Conservation (phyloP, 2,113 vertebrate genomes). For the Antigone vipio region DNA sequence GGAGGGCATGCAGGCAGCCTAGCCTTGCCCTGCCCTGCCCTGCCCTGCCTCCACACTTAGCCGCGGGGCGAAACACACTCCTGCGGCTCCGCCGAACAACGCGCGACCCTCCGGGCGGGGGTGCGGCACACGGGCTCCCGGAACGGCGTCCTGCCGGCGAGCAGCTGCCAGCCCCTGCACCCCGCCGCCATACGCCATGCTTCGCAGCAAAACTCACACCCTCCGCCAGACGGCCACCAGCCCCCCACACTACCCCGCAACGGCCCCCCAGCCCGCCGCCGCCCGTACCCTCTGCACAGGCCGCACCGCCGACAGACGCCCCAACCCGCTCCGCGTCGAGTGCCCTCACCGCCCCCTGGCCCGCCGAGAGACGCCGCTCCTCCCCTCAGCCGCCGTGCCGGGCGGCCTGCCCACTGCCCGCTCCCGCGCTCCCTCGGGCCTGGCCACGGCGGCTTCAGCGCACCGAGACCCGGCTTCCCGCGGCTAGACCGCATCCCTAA, state of each 20-base stretch:
- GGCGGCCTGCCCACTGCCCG: fast-evolving
- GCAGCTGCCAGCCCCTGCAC: neutral
- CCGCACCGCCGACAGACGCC: fast-evolving
- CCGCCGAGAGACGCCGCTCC: neutral
- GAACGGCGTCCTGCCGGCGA: neutral
- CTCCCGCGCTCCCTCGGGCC: no score
- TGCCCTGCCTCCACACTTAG: neutral
- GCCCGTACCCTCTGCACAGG: neutral
- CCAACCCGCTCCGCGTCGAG: fast-evolving
- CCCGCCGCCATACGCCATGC: neutral
- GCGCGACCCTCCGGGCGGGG: neutral
- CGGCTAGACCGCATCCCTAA: fast-evolving
- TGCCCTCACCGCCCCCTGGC: fast-evolving
- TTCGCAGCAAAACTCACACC: neutral
- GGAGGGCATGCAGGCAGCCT: neutral
- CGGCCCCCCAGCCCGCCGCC: neutral
- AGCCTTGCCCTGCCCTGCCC: neutral
- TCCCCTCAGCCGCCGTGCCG: neutral
- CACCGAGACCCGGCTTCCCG: fast-evolving
- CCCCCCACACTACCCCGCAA: neutral
- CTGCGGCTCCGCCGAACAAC: neutral
- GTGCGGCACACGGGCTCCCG: neutral
- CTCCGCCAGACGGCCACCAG: no score
- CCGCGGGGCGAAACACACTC: neutral
- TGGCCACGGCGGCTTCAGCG: fast-evolving